Base-by-base conservation (phyloP, 1,140 invertebrate genomes). In the Cyphomyrmex costatus region DNA sequence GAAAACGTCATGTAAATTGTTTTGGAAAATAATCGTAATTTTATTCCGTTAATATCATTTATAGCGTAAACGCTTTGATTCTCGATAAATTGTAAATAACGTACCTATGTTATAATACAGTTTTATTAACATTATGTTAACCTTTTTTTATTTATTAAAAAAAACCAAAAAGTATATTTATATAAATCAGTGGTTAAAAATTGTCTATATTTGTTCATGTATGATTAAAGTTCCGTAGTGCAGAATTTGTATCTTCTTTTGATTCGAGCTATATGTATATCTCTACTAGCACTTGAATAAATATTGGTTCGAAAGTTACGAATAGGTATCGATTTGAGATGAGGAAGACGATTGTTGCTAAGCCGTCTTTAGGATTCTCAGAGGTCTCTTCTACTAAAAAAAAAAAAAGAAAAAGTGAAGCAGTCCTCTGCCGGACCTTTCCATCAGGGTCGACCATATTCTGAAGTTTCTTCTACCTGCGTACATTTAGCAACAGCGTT, bases 401-500 rank as follows among this genome's bases (percentile, higher is more conserved):
- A 42, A 61, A n/a, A n/a, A n/a, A n/a, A n/a, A n/a, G n/a, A n/a
- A n/a, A 49, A 49, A 68, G 21, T 49, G 14, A 21, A 24, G 8
- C 36, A 56, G 8, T 42, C 36, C 36, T 8, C 19, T 10, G 10
- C 36, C n/a, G 33, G 36, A 30, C n/a, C 58, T 12, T 78, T 78
- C 36, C 33, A 58, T 36, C 49, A 53, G 16, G 36, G n/a, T 30
- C 56, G 36, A 46, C 56, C 42, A 1, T 63, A 42, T 19, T 24
- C 36, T 27, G 36, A 46, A 19, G 42, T 80, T 71, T 82, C 65
- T 82, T 86, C 74, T 77, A 86, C 85, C 85, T 86, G 79, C 88
- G 84, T 77, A 63, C 51, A 85, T 86, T 89, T 77, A 78, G 86
- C 86, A 79, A 74, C 27, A 53, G n/a, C n/a, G 51, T 74, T 92